Conservation (phyloP, 1,140 invertebrate species). For the Drosophila truncata region DNA sequence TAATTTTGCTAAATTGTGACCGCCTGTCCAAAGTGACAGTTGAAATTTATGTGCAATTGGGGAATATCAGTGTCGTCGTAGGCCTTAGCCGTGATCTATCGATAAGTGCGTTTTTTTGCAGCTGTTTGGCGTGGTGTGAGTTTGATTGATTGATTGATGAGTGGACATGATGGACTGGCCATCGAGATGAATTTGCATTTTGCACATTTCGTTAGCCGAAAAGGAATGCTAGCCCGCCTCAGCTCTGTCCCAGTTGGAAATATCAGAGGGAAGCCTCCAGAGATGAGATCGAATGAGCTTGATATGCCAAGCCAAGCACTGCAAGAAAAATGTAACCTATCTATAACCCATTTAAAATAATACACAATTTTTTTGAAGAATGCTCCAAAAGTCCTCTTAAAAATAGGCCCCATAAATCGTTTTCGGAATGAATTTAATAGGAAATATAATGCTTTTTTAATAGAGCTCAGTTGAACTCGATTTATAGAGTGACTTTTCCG, state of each 20-base stretch:
- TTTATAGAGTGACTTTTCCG: slow-evolving; percentile 16
- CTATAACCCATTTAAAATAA: not conserved
- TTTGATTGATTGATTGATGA: slow-evolving; percentile 61
- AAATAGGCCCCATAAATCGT: too few species aligned
- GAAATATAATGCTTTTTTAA: slow-evolving; percentile 1
- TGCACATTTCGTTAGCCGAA: slow-evolving; percentile 41
- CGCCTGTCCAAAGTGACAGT: slow-evolving; percentile 16
- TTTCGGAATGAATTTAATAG: not conserved
- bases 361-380: not conserved
- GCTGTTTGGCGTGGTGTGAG: slow-evolving; percentile 29
- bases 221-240: slow-evolving; percentile 22
- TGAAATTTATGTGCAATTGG: slow-evolving; percentile 63
- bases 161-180: slow-evolving; percentile 47
- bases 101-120: slow-evolving; percentile 35
- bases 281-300: slow-evolving; percentile 24
- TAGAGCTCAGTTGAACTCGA: not conserved
- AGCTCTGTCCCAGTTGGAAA: slow-evolving; percentile 17
- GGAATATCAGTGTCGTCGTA: slow-evolving; percentile 48
- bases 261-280: slow-evolving; percentile 22
- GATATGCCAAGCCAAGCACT: slow-evolving; percentile 26
- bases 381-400: not conserved
- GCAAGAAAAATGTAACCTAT: not conserved
- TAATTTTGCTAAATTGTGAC: slow-evolving; percentile 28
- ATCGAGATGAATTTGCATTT: slow-evolving; percentile 54
- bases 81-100: slow-evolving; percentile 35